A percentile compares a stretch with the other conserved stretches of the same genome.
phyloP scores from a whole-genome alignment of 2,113 vertebrate species.

The Larimichthys crocea region DNA sequence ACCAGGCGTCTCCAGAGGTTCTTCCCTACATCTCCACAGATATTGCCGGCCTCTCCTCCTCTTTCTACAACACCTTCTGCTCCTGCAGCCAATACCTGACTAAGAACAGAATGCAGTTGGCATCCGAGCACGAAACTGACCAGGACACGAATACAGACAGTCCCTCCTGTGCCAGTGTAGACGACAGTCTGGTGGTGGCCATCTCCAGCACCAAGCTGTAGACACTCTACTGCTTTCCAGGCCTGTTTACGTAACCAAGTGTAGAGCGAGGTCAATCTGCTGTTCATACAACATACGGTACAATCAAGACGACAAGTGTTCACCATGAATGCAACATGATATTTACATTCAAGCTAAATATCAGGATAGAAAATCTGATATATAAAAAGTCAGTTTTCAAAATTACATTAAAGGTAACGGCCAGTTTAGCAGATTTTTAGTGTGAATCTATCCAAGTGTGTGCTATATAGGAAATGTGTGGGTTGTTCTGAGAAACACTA shows the following conservation, averaged over 20 bases:
- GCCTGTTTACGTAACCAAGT: not conserved
- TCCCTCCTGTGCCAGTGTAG: not conserved
- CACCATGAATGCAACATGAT: not conserved
- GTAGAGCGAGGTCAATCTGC: not conserved
- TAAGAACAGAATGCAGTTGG: constrained; percentile 79
- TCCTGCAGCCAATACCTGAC: constrained; percentile 89
- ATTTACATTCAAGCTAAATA: not conserved
- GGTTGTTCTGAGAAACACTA: constrained; percentile 4
- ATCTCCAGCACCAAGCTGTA: constrained; percentile 38
- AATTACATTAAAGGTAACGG: not conserved
- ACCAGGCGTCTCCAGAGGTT: constrained; percentile 90
- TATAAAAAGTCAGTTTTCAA: not conserved
- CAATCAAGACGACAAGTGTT: not conserved
- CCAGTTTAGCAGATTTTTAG: not conserved
- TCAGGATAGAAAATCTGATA: not conserved
- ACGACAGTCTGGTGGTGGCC: not conserved
- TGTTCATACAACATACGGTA: not conserved
- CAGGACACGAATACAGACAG: not conserved
- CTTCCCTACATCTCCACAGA: constrained; percentile 93
- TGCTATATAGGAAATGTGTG: not conserved
- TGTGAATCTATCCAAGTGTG: not conserved
- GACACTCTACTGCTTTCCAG: not conserved
- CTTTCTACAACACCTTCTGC: constrained; percentile 88
- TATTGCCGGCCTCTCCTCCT: constrained; percentile 90
- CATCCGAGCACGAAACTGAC: not conserved